Evolutionary conservation across 2,888 invertebrate species (phyloP), one percentile per base, ranked within the genome.

Genomic region (Lepidocyrtoides sp.): DNA sequence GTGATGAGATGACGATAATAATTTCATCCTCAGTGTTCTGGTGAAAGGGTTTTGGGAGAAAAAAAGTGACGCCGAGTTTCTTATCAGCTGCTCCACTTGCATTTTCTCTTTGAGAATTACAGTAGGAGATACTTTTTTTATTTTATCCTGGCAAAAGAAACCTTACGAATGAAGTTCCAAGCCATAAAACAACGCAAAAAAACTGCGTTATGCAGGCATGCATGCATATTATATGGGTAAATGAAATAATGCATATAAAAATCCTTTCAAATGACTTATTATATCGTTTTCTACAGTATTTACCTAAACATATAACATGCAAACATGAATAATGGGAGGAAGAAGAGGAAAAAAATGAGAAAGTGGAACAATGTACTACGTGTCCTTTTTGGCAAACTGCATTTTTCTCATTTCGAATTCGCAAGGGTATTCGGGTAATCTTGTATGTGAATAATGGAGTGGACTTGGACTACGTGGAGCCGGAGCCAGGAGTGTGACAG

Each of bases 341-440:
- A 14, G n/a, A 66, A 32, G 26, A 23, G 12, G 26, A 26, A 23
- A 23, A 81, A 32, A 63, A 63, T n/a, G n/a, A n/a, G 82, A 83
- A 83, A 66, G 63, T 83, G 48, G 83, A 66, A 83, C 83, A 66
- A 48, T 83, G 83, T 66, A 54, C 32, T 29, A 36, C 29, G n/a
- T 29, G 44, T 48, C 32, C 36, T 20, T 69, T 72, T 72, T 83
- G 66, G 82, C 82, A 83, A 57, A 72, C 23, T 51, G 32, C 69
- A 72, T 51, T 69, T 36, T 69, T 20, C 69, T 69, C 41, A 17
- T 41, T 84, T 36, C 48, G 48, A 48, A 83, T 66, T 60, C 44
- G n/a, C 36, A 41, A 44, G 48, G 57, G 17, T 26, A 32, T 69
- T 23, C 36, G 23, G 57, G 23, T 20, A 5, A 60, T 60, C n/a